Evolutionary conservation across 2,113 vertebrate genomes (phyloP).

Genomic region (Scatophagus argus): DNA sequence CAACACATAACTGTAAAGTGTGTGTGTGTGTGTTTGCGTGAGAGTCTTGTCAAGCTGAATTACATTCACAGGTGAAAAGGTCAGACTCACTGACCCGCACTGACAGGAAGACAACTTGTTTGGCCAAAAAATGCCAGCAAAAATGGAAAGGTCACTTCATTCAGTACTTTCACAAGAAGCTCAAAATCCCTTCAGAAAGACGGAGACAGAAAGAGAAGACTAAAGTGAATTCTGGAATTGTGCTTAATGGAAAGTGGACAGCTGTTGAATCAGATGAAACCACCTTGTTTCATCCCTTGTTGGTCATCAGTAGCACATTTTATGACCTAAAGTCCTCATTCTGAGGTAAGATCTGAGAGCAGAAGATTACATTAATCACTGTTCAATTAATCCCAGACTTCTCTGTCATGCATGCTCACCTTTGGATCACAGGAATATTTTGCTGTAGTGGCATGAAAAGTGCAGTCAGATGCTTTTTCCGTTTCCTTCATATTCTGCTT

Average conservation of each 20-base stretch:
- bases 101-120: conserved; percentile 52
- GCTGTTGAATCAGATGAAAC: conserved; percentile 12
- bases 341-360: conserved; percentile 87
- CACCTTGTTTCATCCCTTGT: conserved; percentile 51
- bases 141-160: conserved; percentile 65
- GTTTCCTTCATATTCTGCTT: neutral
- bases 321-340: conserved; percentile 86
- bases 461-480: neutral
- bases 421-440: neutral
- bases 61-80: conserved; percentile 64
- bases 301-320: conserved; percentile 87
- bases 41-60: conserved; percentile 58
- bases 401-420: neutral
- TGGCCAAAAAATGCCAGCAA: conserved; percentile 29
- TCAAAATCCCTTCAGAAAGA: conserved; percentile 54
- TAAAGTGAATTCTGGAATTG: neutral
- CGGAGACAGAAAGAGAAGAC: conserved; percentile 2
- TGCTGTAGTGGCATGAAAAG: neutral
- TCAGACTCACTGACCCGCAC: conserved; percentile 46
- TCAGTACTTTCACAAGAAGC: conserved; percentile 28
- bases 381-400: neutral
- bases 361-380: conserved; percentile 82
- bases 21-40: neutral
- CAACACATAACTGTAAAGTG: neutral
- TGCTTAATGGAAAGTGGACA: conserved; percentile 23